A percentile compares a stretch with the other conserved stretches of the same genome.
These are phyloP conservation scores for Triplophysa yarkandensis DNA, from an alignment of 2,797 vertebrate genomes.

Conservation along the genomic window DNA sequence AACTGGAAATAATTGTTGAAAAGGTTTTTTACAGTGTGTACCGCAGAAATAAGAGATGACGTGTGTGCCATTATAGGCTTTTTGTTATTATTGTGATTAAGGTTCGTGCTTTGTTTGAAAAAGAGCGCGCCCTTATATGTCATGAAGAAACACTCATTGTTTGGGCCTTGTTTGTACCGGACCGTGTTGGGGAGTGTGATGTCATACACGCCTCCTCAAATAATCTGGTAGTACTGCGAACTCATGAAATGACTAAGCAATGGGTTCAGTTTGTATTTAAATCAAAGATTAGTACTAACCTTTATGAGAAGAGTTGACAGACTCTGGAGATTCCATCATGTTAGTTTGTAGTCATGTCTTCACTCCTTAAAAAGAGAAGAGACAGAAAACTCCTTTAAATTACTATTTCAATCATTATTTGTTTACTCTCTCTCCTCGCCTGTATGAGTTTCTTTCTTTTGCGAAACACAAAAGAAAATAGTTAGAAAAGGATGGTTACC, in stretches of 20 bases:
- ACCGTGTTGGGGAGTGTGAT: conserved; percentile 16
- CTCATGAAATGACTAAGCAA: conserved; percentile 12
- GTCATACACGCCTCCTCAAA: conserved; percentile 13
- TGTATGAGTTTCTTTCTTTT: no score
- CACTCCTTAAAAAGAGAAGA: conserved; percentile 54
- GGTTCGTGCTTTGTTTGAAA: conserved; percentile 14
- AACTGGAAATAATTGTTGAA: neutral
- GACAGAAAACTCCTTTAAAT: neutral
- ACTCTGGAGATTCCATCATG: conserved; percentile 59
- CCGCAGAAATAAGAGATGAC: conserved; percentile 2
- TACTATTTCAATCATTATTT: no score
- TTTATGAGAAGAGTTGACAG: conserved; percentile 45
- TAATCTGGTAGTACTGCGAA: conserved; percentile 4
- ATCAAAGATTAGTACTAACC: conserved; percentile 51
- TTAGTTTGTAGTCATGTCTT: conserved; percentile 57
- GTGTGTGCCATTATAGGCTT: neutral
- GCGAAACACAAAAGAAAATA: no score
- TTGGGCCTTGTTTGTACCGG: conserved; percentile 26
- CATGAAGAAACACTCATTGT: conserved; percentile 4
- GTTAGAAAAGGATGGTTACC: no score
- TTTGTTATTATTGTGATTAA: conserved; percentile 12
- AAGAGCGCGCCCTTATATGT: conserved; percentile 4
- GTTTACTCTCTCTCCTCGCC: no score
- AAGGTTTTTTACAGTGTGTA: neutral
- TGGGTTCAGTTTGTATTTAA: neutral